Evolutionary conservation across 30 jellyfish, hydroid and myxozoan species (phyloP).

Genomic region (Turritopsis dohrnii): DNA sequence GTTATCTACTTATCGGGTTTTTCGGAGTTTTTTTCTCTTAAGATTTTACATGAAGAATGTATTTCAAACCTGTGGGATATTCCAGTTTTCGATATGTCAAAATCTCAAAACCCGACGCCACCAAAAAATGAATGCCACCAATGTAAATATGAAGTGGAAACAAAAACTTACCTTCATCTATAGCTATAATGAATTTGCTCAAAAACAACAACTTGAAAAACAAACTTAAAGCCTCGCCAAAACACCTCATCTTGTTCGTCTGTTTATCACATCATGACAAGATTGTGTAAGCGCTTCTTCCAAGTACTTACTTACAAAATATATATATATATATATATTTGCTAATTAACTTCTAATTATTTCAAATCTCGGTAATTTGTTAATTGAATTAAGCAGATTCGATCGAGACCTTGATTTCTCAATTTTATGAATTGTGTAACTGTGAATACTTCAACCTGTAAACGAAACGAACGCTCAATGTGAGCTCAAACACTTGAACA

Average conservation of each 20-base stretch:
- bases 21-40: no score
- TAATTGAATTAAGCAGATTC: neutral
- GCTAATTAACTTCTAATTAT: neutral
- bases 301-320: neutral
- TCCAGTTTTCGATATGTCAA: no score
- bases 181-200: neutral
- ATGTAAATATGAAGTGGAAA: no score
- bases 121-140: no score
- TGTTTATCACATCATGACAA: neutral
- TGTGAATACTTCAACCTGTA: neutral
- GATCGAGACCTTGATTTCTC: neutral
- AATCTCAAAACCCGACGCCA: no score
- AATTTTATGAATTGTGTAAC: neutral
- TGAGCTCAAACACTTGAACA: neutral
- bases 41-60: no score
- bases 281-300: neutral
- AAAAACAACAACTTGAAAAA: neutral
- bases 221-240: neutral
- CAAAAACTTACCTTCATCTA: neutral
- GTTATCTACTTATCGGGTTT: no score
- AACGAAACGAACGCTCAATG: neutral
- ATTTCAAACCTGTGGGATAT: no score
- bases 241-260: neutral
- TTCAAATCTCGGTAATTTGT: neutral
- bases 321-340: no score